Conservation (phyloP, 2,888 invertebrate genomes). For the Rhagophthalmus giganteus region DNA sequence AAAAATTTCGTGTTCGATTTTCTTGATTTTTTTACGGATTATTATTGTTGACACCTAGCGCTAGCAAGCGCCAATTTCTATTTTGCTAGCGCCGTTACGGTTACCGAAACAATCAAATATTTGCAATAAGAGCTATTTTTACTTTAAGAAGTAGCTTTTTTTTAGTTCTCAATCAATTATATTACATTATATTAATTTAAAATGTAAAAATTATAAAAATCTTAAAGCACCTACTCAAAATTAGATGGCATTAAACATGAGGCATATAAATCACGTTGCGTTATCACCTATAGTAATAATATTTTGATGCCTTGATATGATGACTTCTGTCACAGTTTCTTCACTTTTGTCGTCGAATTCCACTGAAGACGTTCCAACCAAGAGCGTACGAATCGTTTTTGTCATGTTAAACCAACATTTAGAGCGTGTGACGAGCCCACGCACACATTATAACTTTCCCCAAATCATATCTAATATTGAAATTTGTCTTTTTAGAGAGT, state of each 20-base stretch:
- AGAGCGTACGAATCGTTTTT: slow-evolving; percentile 12
- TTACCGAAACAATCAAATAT: too few relatives aligned
- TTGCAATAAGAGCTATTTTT: too few relatives aligned
- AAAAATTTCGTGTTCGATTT: too few relatives aligned
- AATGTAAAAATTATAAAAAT: too few relatives aligned
- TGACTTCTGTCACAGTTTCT: slow-evolving; percentile 24
- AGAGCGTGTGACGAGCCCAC: slow-evolving; percentile 30
- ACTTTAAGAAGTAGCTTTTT: too few relatives aligned
- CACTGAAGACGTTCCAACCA: slow-evolving; percentile 20
- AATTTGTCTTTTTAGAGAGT: slow-evolving; percentile 25
- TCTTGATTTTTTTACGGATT: too few relatives aligned
- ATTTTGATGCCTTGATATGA: slow-evolving; percentile 8
- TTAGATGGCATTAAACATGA: neutral
- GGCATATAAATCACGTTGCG: neutral
- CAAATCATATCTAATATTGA: slow-evolving; percentile 26
- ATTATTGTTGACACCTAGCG: too few relatives aligned
- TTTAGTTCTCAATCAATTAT: too few relatives aligned
- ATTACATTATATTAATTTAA: too few relatives aligned
- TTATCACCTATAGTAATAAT: slow-evolving; percentile 1
- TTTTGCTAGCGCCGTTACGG: too few relatives aligned
- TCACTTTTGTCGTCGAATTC: slow-evolving; percentile 12
- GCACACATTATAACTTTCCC: slow-evolving; percentile 30
- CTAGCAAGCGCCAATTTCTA: too few relatives aligned
- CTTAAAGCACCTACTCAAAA: too few relatives aligned
- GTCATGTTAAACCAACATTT: slow-evolving; percentile 21